Base-by-base conservation (phyloP, 1,140 invertebrate genomes). In the Streblospio benedicti region DNA sequence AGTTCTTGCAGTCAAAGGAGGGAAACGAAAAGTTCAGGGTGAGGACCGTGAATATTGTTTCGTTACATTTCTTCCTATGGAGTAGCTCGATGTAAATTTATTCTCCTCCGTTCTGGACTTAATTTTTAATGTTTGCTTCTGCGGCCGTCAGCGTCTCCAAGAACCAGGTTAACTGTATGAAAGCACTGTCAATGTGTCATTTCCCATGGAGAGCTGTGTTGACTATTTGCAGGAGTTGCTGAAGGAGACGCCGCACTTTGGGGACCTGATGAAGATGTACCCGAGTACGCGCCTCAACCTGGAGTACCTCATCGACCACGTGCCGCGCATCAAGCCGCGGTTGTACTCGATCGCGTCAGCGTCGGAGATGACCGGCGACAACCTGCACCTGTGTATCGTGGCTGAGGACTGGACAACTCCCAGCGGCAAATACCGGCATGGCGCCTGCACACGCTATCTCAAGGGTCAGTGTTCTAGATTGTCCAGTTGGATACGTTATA, bases 381-480 rank as follows among this genome's bases (percentile, higher is more conserved):
- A 50, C 23, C 30, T 62, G 43, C 60, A 62, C 47, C 55, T 62
- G 27, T 62, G 60, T 35, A 62, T 62, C 25, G 60, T 62, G 9
- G 58, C 57, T 28, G 55, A 62, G 25, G 60, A 62, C 55, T 62
- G 60, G 60, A 58, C 23, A 18, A 62, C 60, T 12, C 54, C 60
- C 4, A 30, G 31, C 18, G 60, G 60, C 45, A 18, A 35, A 25
- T 57, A 58, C 54, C 41, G 55, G 14, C 18, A 50, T 14, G 60
- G 60, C 18, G 28, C 44, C n/a, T 57, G 60, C 47, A 62, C 60
- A 12, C 25, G 47, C 27, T 62, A 62, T 28, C 25, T 62, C 18
- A 25, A 44, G 20, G 35, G n/a, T n/a, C n/a, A n/a, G n/a, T n/a
- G n/a, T n/a, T n/a, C n/a, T n/a, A n/a, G n/a, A n/a, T n/a, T n/a